Base-by-base conservation (phyloP, 1,140 invertebrate genomes). In the Hetaerina americana region DNA sequence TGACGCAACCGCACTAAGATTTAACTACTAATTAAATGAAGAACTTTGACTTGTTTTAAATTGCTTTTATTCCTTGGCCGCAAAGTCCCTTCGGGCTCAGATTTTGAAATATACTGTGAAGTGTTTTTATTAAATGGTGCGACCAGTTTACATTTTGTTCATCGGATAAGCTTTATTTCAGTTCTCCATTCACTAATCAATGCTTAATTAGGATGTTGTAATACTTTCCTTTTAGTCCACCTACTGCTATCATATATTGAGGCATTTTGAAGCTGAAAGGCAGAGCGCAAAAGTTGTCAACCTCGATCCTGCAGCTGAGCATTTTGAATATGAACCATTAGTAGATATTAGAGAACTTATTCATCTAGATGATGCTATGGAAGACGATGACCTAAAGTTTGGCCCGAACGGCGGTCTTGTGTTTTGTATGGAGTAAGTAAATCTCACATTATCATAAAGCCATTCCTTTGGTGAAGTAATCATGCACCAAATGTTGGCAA, bases 361-460 rank as follows among this genome's bases (percentile, higher is more conserved):
- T 78, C 89, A 94, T 74, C 82, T 99, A 0, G 94, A 98, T 77
- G 97, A 99, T 87, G 93, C 92, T 0, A 97, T 98, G 94, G 94
- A 98, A 82, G 95, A 97, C 84, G 90, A 95, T 73, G 90, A 95
- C 73, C 80, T 99, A n/a, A 87, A 91, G 76, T 95, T 95, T 85
- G 97, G 97, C 5, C 97, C 97, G 0, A 99, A 99, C 84, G 97
- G 97, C 66, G 97, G 94, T 2, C 87, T 99, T 0, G 86, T 99
- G 0, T 99, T 95, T 82, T 99, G 97, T 81, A 91, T 99, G 84
- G 95, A 99, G 90, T 93, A 84, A 85, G 87, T 87, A 72, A 69
- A 68, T 66, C 70, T 75, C 26, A 57, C 28, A 73, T 69, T 66
- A 10, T 67, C n/a, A n/a, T n/a, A n/a, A n/a, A n/a, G n/a, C n/a